Evolutionary conservation across 2,888 invertebrate species (phyloP), one percentile per base, ranked within the genome.

Genomic region (Cylloceria caligata): DNA sequence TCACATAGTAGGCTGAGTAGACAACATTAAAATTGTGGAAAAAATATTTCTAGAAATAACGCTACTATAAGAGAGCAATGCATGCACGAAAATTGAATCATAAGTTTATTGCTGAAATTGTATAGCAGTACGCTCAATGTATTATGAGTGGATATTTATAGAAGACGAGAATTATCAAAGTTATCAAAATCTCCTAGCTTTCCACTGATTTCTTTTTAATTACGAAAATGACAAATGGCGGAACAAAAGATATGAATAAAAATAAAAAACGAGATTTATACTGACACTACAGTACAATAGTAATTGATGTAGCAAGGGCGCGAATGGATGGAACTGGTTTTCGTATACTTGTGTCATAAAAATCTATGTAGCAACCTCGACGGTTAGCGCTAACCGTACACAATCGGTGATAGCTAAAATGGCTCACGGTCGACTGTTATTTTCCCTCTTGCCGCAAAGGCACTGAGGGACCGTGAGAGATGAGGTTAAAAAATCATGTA

Each of bases 271-370:
- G 77, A 73, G 57, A 76, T 84, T 79, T 82, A 82, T 78, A 83
- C 69, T 71, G 67, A 52, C 42, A 76, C 71, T 69, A 47, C 45
- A 30, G 78, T 74, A 69, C 74, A 64, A 78, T 78, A 45, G 78
- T 57, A 74, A 71, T 76, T 81, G 81, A 64, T 45, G 78, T 65
- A 69, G 81, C 78, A 73, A 78, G 57, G 69, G 69, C 69, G 83
- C 78, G 76, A 86, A 84, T 79, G 85, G 87, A 87, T 87, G 86
- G 81, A 89, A 89, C 88, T 85, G 89, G 89, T 88, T 89, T 88
- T 77, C 86, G 84, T 72, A 82, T 75, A 78, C 77, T 85, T 84
- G 88, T 84, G 87, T 87, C 86, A 88, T 90, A 89, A 90, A 89
- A 90, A 87, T 89, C 85, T 83, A 87, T 86, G 83, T 84, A 75